Conservation (phyloP, 2,113 vertebrate species). For the Phalacrocorax brasilianus region DNA sequence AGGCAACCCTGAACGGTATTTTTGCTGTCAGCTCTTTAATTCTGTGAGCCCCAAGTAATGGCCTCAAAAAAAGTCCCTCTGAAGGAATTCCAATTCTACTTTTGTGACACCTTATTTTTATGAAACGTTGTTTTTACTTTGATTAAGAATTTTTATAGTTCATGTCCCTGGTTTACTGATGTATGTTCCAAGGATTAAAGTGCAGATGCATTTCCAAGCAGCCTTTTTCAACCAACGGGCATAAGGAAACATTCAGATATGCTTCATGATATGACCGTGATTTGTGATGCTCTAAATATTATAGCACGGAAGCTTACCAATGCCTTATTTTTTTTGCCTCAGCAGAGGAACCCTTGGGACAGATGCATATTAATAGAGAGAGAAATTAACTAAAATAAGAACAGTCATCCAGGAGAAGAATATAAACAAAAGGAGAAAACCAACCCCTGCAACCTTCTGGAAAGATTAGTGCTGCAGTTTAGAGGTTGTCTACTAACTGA, state of each 20-base stretch:
- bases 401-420: background rate
- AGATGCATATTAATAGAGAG: background rate
- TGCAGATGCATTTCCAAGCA: background rate
- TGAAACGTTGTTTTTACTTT: background rate
- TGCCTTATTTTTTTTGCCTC: background rate
- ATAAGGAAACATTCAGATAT: background rate
- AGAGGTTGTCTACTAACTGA: background rate
- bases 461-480: background rate
- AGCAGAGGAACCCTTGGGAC: background rate
- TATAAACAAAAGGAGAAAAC: background rate
- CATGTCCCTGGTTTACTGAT: background rate
- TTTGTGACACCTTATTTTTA: background rate
- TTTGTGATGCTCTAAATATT: conserved; percentile 15
- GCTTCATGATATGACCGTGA: background rate
- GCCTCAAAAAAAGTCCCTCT: background rate
- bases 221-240: background rate
- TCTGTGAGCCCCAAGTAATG: background rate
- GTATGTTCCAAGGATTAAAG: background rate
- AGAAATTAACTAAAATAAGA: background rate
- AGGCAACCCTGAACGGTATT: background rate
- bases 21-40: background rate
- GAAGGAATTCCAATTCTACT: background rate
- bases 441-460: rapidly evolving
- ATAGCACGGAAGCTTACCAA: background rate
- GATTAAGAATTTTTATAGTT: background rate